Evolutionary conservation across 2,888 invertebrate species (phyloP), one percentile per base, ranked within the genome.

Genomic region (Tinea trinotella): DNA sequence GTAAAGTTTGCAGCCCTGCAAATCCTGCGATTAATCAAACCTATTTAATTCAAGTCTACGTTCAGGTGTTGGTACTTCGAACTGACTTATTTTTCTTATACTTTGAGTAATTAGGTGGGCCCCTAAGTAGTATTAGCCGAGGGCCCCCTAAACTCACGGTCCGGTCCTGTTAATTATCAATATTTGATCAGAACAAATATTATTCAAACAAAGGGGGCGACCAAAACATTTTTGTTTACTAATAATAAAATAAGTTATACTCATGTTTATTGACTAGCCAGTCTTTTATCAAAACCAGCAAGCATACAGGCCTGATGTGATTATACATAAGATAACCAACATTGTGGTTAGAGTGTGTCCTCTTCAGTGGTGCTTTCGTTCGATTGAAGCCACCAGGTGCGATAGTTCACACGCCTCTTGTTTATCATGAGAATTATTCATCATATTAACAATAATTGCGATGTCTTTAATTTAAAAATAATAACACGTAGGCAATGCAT

Each of bases 301-400:
- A 12, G 10, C 24, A 24, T 50, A 50, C 50, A 50, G n/a, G 50
- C 20, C 13, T 50, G 10, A 50, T 50, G 24, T 13, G 50, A 50
- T 50, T n/a, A n/a, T n/a, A 50, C 22, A 50, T 13, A 10, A n/a
- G 24, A 50, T 48, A 50, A 13, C 48, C 20, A 13, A 24, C 50
- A 50, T 50, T 15, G 24, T 24, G 24, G 22, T 50, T 46, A 12
- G 12, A 50, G 50, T 50, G 24, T 24, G 22, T n/a, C 17, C 50
- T 19, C 50, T 48, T 50, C 22, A 50, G 18, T 24, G 10, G 24
- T 9, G 50, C 24, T 12, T 50, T 50, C 13, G 24, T 18, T 24
- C 24, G 50, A 50, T 24, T n/a, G 24, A 13, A 20, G 2, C 48
- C 2, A 22, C 50, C 24, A 50, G n/a, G 13, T 50, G 24, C 5